Evolutionary conservation across 2,888 invertebrate species (phyloP), one percentile per base, ranked within the genome.

Genomic region (Junonia oenone): DNA sequence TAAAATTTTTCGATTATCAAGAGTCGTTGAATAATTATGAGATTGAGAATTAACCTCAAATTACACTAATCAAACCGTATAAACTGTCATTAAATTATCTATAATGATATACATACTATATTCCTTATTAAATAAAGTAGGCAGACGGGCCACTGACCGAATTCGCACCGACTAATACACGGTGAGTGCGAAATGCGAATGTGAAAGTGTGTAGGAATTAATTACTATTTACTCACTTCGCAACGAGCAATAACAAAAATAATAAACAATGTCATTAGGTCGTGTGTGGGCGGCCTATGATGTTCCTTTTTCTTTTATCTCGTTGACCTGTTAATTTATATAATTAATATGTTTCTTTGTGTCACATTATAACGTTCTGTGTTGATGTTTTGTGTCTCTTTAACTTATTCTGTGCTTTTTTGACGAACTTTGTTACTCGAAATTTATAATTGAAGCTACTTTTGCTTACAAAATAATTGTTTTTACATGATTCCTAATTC

Each of bases 141-240:
- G 83, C 69, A 76, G 78, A 70, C 70, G 58, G 78, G 81, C 74
- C 83, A 67, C 60, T 67, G 76, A 66, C 72, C 81, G 73, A 75
- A 77, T 77, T 78, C 65, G 68, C 69, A 65, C 59, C 63, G 22
- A 51, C 61, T 65, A 67, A 68, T 17, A 70, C 69, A 65, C 51
- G 48, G 55, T 33, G 54, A 56, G 46, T 47, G 26, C 61, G 54
- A 57, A 56, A 45, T 47, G 26, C 61, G 54, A 57, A 74, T 74
- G 78, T 73, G 87, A 88, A 88, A 88, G 87, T 83, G 81, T 81
- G 75, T 79, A 79, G 78, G 77, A 74, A 81, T 81, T 83, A 85
- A 84, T 85, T 80, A 77, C 72, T 78, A 69, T 76, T 79, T 83
- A 75, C 75, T 62, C 68, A 67, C 69, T 65, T 73, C 66, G 69